Percentiles rank a stretch among this genome's conserved stretches.
phyloP scores from a whole-genome alignment of 2,888 invertebrate species.

The Temnothorax ravouxi region DNA sequence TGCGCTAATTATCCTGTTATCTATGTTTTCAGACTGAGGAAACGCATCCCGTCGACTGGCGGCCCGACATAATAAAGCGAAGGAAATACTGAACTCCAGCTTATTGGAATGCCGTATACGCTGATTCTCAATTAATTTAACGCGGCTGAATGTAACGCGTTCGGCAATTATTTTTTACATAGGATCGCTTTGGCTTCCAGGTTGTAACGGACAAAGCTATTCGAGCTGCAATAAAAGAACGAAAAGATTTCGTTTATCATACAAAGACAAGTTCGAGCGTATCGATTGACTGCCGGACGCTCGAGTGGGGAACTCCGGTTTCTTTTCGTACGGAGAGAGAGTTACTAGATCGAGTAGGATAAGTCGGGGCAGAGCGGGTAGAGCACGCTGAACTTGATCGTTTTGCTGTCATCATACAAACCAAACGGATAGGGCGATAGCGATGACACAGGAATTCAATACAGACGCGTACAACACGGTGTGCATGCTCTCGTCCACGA shows the following conservation, averaged over 20 bases:
- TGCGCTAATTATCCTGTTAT: constrained; percentile 14
- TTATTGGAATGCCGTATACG: constrained; percentile 16
- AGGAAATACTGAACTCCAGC: constrained; percentile 90
- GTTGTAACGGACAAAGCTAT: too few relatives aligned
- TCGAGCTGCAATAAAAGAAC: not conserved
- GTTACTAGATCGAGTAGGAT: constrained; percentile 30
- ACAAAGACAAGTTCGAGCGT: not conserved
- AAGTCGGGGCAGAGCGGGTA: constrained; percentile 7
- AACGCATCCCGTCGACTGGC: constrained; percentile 98
- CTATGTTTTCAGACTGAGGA: constrained; percentile 92
- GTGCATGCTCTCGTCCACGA: constrained; percentile 91
- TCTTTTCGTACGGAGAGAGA: not conserved
- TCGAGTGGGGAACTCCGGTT: constrained; percentile 12
- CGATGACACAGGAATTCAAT: constrained; percentile 91
- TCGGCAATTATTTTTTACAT: constrained; percentile 26
- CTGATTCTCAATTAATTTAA: not conserved
- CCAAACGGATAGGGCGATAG: constrained; percentile 89
- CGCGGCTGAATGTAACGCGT: not conserved
- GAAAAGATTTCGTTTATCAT: constrained; percentile 11
- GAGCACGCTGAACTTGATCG: constrained; percentile 79
- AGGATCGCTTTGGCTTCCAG: too few relatives aligned
- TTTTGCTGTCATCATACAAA: constrained; percentile 92
- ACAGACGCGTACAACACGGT: constrained; percentile 91
- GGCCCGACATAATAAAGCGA: constrained; percentile 97
- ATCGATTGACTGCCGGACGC: not conserved